Base-by-base conservation (phyloP, 2,113 vertebrate genomes). In the Anser brachyrhynchus region DNA sequence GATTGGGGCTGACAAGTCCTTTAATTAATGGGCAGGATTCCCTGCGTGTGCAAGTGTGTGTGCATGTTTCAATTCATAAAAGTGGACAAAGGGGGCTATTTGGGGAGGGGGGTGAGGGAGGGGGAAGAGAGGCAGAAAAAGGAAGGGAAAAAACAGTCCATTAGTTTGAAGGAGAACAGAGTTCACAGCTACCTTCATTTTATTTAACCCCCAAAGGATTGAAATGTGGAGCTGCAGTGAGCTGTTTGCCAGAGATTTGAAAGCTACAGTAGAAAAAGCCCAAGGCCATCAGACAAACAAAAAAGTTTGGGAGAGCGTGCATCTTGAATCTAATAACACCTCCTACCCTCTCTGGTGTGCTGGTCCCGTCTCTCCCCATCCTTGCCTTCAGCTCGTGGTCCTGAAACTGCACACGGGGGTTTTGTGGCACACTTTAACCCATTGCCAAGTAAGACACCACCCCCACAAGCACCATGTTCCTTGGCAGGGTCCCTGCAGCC, bases 11-110 rank as follows among this genome's bases (percentile, higher is more conserved):
- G 98, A 98, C 98, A 98, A 98, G 98, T 98, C 96, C 98, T 98
- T 98, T 98, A 98, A 98, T 98, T 98, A 99, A 98, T 98, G 98
- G 98, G 98, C 96, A 97, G 97, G 98, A 98, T 98, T 98, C 97
- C 96, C 97, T 96, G 97, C 94, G 96, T 97, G 97, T 97, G 97
- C 96, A 97, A 98, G 97, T 98, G 98, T 98, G 97, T 97, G 98
- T 98, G 97, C 98, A 98, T 98, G 98, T 98, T 98, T 98, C 98
- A 98, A 98, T 98, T 98, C 98, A 98, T 98, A 98, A 98, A 98
- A 98, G 98, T 98, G 98, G 98, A 98, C 98, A 98, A 98, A 98
- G 97, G 97, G 97, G 95, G 96, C 90, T 90, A 94, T 87, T 97
- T 94, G 96, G 96, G 94, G 92, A 89, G 86, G 84, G 37, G 62